Base-by-base conservation (phyloP, 2,113 vertebrate species). In the Heterochromis multidens region DNA sequence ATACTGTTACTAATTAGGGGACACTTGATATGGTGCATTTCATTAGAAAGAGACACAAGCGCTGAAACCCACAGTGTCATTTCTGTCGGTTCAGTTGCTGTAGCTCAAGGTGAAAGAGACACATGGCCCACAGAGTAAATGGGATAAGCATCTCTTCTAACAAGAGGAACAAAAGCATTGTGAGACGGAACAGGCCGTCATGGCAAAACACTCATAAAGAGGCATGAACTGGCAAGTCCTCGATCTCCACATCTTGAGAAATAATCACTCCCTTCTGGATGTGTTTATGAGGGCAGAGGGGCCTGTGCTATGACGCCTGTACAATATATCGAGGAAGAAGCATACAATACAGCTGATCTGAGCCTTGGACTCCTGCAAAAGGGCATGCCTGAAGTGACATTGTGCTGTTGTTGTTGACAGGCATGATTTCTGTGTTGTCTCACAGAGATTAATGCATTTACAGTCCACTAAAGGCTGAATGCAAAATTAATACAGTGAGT, bases 241-340 rank as follows among this genome's bases (percentile, higher is more conserved):
- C 82, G 6, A 89, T 92, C 87, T 89, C 90, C 93, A 94, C 95
- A 95, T 95, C 93, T 93, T 95, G 94, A 92, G 89, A 92, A 95
- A 93, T 95, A 95, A 95, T 95, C 91, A 95, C 91, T 96, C 91
- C 94, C 92, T 95, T 93, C 93, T 95, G 94, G 93, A 87, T 92
- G 89, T 92, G 84, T 95, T 95, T 95, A 92, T 92, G 91, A 93
- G 93, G 91, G 91, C 89, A 94, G 89, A 89, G 87, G 92, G 93
- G 92, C 81, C 90, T 70, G 60, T 40, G 88, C 91, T 76, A 52
- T 91, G 93, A 93, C 81, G 91, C 90, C 91, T 87, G 88, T 72
- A 80, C 91, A 84, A 92, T 84, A 84, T 59, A 79, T 76, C 10
- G 70, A 90, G 83, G 88, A 91, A 83, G 90, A 88, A 63, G 78